These are phyloP conservation scores for Macrophya alboannulata DNA, from an alignment of 2,888 invertebrate species.

Conservation along the genomic window DNA sequence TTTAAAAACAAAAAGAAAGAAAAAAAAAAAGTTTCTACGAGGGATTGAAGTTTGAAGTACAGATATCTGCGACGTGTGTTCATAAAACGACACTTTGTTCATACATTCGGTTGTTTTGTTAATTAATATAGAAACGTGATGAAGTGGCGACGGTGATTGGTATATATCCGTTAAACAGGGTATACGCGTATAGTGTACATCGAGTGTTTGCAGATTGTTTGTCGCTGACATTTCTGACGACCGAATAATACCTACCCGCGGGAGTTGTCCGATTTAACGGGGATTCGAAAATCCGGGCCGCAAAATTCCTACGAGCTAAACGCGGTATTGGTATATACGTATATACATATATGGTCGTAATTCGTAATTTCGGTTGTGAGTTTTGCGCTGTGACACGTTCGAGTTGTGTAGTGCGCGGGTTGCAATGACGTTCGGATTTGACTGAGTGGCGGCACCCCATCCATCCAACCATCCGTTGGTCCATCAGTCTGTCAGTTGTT, in stretches of 20 bases:
- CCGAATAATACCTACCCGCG: slow-evolving; percentile 44
- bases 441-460: slow-evolving; percentile 72
- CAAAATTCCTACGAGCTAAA: not conserved
- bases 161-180: not conserved
- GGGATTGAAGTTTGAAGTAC: not conserved
- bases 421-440: slow-evolving; percentile 67
- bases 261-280: not conserved
- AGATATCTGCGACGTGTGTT: not conserved
- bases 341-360: slow-evolving; percentile 10
- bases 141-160: not conserved
- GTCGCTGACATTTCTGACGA: slow-evolving; percentile 35
- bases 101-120: not conserved
- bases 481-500: slow-evolving; percentile 42
- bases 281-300: not conserved
- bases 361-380: slow-evolving; percentile 77
- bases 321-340: not conserved
- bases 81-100: not conserved
- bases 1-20: not conserved
- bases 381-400: slow-evolving; percentile 73
- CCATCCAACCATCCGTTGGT: slow-evolving; percentile 28
- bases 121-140: not conserved
- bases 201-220: slow-evolving; percentile 19
- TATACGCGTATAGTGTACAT: not conserved
- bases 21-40: not conserved
- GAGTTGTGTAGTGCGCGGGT: slow-evolving; percentile 69